Conservation (phyloP, 2,888 invertebrate species). For the Eremobia ochroleuca region DNA sequence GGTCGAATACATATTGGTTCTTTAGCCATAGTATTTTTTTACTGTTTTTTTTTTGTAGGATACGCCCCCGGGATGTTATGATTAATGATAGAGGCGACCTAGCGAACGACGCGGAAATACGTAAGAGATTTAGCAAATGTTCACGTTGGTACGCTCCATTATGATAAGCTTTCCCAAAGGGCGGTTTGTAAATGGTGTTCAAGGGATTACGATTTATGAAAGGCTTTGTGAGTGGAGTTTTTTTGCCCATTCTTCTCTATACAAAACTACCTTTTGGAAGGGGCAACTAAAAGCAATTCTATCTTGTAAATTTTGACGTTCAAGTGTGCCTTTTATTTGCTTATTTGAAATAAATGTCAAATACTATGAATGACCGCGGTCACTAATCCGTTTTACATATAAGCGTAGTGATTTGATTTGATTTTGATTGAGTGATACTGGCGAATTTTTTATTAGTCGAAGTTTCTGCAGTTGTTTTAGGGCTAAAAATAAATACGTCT, state of each 20-base stretch:
- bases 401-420: too few relatives aligned
- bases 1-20: too few relatives aligned
- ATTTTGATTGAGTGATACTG: too few relatives aligned
- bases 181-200: slow-evolving; percentile 9
- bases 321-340: not conserved
- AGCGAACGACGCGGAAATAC: not conserved
- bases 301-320: not conserved
- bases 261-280: not conserved
- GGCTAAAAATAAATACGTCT: not conserved
- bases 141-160: not conserved
- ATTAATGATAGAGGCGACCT: slow-evolving; percentile 11
- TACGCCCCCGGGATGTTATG: slow-evolving; percentile 23
- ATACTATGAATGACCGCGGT: not conserved
- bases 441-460: not conserved
- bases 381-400: not conserved
- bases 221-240: not conserved
- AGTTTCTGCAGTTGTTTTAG: not conserved
- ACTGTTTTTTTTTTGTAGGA: not conserved
- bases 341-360: not conserved
- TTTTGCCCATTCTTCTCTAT: not conserved
- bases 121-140: slow-evolving; percentile 5
- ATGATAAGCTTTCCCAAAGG: not conserved
- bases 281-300: not conserved
- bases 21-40: too few relatives aligned
- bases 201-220: slow-evolving; percentile 1